Evolutionary conservation across 2,113 vertebrate genomes (phyloP).

Genomic region (Formicarius rufipectus): DNA sequence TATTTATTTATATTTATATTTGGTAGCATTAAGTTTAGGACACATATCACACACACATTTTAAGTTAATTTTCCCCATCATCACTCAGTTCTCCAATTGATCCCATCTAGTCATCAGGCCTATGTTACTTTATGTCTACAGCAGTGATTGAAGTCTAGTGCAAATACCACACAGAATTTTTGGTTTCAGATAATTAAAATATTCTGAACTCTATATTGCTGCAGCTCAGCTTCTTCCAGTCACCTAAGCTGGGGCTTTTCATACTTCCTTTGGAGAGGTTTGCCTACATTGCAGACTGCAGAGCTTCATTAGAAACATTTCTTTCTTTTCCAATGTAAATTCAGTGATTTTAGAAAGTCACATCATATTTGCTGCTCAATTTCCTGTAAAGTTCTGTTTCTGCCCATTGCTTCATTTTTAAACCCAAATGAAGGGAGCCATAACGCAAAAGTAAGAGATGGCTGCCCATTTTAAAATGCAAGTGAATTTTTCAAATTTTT

Average conservation of each 20-base stretch:
- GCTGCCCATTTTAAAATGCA: not conserved
- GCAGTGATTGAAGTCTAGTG: not conserved
- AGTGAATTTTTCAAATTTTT: not conserved
- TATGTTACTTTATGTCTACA: not conserved
- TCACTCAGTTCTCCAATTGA: not conserved
- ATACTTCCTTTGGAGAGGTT: not conserved
- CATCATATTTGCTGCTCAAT: not conserved
- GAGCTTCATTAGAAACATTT: not conserved
- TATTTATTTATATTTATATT: not conserved
- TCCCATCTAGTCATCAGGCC: not conserved
- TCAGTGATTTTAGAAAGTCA: not conserved
- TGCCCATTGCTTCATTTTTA: not conserved
- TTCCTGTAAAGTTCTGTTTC: not conserved
- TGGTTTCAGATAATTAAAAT: not conserved
- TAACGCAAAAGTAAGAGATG: not conserved
- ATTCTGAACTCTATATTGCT: not conserved
- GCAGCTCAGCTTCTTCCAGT: not conserved
- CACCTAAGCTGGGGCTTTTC: not conserved
- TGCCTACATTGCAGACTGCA: accelerated
- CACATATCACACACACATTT: not conserved
- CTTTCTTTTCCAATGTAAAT: not conserved
- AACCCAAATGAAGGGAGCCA: not conserved
- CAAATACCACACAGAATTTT: not conserved
- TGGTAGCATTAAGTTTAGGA: not conserved
- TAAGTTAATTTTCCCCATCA: not conserved